These are phyloP conservation scores for Thunnus albacares DNA, from an alignment of 2,797 vertebrate species.

Conservation along the genomic window DNA sequence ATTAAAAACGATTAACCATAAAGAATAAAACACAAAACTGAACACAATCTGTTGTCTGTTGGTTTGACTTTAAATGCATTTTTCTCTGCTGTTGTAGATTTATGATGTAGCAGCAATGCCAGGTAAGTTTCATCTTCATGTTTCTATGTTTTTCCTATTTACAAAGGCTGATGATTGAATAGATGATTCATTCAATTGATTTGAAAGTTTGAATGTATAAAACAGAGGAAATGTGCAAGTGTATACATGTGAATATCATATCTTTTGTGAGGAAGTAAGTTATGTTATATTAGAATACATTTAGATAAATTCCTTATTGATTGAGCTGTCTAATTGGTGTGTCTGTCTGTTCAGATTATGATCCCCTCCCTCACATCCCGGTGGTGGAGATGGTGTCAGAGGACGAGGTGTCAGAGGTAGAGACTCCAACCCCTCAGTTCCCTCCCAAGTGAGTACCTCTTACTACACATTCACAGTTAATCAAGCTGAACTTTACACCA, in stretches of 20 bases:
- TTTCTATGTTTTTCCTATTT: not conserved
- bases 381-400: slow-evolving; percentile 87
- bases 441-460: slow-evolving; percentile 76
- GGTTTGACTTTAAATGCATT: not conserved
- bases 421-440: slow-evolving; percentile 31
- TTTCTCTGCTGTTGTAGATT: slow-evolving; percentile 66
- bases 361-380: slow-evolving; percentile 84
- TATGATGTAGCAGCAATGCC: slow-evolving; percentile 73
- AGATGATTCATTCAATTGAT: not conserved
- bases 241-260: not conserved
- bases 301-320: too few species aligned
- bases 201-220: not conserved
- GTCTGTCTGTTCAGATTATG: slow-evolving; percentile 71
- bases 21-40: not conserved
- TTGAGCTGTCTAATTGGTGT: not conserved
- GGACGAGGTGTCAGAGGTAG: slow-evolving; percentile 65
- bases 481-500: not conserved
- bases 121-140: slow-evolving; percentile 68
- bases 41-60: not conserved
- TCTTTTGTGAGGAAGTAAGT: too few species aligned
- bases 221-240: not conserved
- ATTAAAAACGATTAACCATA: not conserved
- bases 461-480: not conserved
- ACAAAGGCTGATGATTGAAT: not conserved
- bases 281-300: not conserved